phyloP scores from a whole-genome alignment of 1,140 invertebrate species.

The Drosophila oshimai region DNA sequence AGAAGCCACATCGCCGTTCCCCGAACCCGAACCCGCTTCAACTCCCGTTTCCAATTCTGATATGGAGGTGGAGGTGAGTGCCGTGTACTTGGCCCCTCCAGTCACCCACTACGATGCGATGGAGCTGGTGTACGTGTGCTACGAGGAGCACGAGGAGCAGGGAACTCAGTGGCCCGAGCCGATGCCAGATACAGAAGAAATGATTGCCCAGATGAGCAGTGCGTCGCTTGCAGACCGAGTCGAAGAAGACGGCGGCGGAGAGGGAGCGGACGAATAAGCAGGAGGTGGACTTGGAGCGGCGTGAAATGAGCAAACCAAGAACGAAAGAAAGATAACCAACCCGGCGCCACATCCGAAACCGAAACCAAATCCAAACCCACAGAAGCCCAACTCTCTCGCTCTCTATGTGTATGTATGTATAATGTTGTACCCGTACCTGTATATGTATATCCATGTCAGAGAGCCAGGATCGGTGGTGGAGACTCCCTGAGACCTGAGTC shows the following conservation, averaged over 20 bases:
- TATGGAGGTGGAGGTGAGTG: neutral
- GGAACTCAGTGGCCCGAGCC: too few relatives aligned
- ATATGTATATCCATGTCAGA: slow-evolving; percentile 13
- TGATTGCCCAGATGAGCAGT: neutral
- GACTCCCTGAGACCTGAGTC: too few relatives aligned
- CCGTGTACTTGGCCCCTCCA: neutral
- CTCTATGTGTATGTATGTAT: slow-evolving; percentile 16
- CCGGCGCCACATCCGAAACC: too few relatives aligned
- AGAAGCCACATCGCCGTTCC: neutral
- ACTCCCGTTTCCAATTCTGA: neutral
- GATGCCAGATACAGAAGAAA: neutral
- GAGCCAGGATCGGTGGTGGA: neutral
- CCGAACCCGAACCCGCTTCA: neutral
- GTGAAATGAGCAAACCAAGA: too few relatives aligned
- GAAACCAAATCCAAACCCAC: slow-evolving; percentile 13
- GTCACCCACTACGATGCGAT: slow-evolving; percentile 27
- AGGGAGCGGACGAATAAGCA: neutral
- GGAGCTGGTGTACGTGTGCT: slow-evolving; percentile 32
- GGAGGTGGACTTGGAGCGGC: too few relatives aligned
- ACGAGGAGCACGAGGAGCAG: too few relatives aligned
- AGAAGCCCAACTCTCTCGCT: slow-evolving; percentile 14
- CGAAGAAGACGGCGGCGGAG: neutral
- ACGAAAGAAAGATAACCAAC: too few relatives aligned
- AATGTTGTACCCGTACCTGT: neutral
- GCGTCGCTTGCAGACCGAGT: neutral